Evolutionary conservation across 2,888 invertebrate genomes (phyloP), one percentile per base, ranked within the genome.

Genomic region (Limenitis camilla): DNA sequence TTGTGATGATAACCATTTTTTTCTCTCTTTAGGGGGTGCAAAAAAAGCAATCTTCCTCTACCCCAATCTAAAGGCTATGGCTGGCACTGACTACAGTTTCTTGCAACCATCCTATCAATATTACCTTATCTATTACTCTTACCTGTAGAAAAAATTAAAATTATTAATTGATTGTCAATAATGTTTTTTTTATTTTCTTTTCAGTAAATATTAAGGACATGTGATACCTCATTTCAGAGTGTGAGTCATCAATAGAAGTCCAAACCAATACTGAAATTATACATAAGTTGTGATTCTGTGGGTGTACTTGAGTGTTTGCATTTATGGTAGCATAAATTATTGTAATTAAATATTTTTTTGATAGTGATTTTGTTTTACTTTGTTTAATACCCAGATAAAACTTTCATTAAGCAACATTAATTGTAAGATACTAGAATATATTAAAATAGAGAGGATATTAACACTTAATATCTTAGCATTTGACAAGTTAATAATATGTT

Each of bases 311-410:
- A 61, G 61, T 57, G 63, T 53, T 64, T 74, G 75, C 71, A 71
- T 68, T 69, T 69, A 63, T 72, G 66, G 74, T 79, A 78, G 72
- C 62, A 61, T 72, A 84, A 84, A 81, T 84, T 81, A 76, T 71
- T 75, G 42, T 74, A 63, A 62, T 56, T 78, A 80, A 79, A 77
- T 78, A 76, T 74, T 73, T 78, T 80, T 79, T 68, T 56, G 30
- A 53, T 60, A 52, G 33, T 45, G 2, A 38, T 41, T 28, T 51
- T 44, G 43, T 55, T 47, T 39, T 42, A 42, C 43, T 55, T 38
- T 31, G n/a, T 10, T 9, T 40, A 19, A 7, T 19, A 19, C 19
- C 19, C 19, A 19, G 19, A 19, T 19, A 8, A 40, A 31, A 27
- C 19, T n/a, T 47, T 27, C 32, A 32, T n/a, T 19, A 3, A 19